Evolutionary conservation across 2,888 invertebrate genomes (phyloP), one percentile per base, ranked within the genome.

Genomic region (Synergus gifuensis): DNA sequence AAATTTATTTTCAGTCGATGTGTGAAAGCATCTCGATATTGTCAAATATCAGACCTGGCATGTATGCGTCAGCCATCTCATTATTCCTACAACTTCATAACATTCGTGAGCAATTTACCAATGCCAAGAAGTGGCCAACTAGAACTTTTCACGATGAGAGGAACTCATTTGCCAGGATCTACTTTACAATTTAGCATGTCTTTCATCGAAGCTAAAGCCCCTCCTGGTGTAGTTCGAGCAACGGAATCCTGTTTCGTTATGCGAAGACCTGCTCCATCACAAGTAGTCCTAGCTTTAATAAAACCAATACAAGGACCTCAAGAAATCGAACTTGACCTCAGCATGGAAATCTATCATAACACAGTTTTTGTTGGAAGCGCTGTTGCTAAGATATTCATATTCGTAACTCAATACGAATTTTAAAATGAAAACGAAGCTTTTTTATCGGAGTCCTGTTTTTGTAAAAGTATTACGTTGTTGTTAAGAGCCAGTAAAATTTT

Each of bases 61-160:
- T 99, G 99, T 88, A 94, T 96, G 77, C 95, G 95, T 67, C 95
- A 95, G 87, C 98, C 99, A 0, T 95, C 97, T 67, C 96, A 97
- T 77, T 97, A 97, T 90, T 98, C 98, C 49, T 98, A 96, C 93
- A 98, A 98, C 93, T 99, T 97, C 92, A 96, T 99, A 86, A 97
- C 98, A 0, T 96, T 99, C 88, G 97, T 97, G 0, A 96, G 98
- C 40, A 96, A 97, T 90, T 93, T 97, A 78, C 95, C 95, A 77
- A 94, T 98, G 60, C 95, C 96, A 5, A 62, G 83, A 1, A 83
- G 84, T 0, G 95, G 95, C 2, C 93, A 94, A 63, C 93, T 96
- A 58, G 96, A 97, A 78, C 93, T 99, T 11, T 98, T 99, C 92
- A 97, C 97, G 11, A 96, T 99, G 94, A 94, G 96, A 42, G 98